Evolutionary conservation across 2,113 vertebrate species (phyloP).

Genomic region (Podarcis muralis): DNA sequence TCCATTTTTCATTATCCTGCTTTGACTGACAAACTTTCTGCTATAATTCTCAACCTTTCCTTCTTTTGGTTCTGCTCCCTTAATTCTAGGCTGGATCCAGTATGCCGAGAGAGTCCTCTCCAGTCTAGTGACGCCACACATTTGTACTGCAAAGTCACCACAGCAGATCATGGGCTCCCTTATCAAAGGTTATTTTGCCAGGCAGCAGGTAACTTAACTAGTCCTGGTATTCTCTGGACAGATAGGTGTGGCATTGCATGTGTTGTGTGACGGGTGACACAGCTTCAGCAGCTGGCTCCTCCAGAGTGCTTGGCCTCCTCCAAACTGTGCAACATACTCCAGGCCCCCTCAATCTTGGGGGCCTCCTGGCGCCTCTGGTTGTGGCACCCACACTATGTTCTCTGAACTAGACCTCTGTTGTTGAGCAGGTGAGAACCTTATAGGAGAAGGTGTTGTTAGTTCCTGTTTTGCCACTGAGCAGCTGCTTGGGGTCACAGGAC

Average conservation of each 20-base stretch:
- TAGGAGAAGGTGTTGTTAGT: too few relatives aligned
- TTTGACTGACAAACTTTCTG: background rate
- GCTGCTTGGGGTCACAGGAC: too few relatives aligned
- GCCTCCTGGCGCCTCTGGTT: too few relatives aligned
- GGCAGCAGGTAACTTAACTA: slow-evolving; percentile 86
- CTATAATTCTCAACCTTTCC: fast-evolving
- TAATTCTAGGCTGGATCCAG: slow-evolving; percentile 88
- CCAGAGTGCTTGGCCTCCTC: too few relatives aligned
- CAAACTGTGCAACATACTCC: too few relatives aligned
- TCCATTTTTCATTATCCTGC: background rate
- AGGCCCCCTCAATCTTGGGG: too few relatives aligned
- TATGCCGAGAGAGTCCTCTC: slow-evolving; percentile 92
- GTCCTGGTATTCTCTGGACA: background rate
- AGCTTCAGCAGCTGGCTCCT: too few relatives aligned
- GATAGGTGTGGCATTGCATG: background rate
- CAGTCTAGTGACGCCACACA: slow-evolving; percentile 88
- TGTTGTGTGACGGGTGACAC: too few relatives aligned
- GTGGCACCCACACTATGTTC: too few relatives aligned
- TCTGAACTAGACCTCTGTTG: too few relatives aligned
- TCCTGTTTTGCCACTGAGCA: too few relatives aligned
- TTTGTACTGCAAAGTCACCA: slow-evolving; percentile 93
- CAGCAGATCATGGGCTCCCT: slow-evolving; percentile 97
- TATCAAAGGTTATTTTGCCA: slow-evolving; percentile 93
- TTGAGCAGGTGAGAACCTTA: too few relatives aligned
- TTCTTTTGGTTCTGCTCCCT: fast-evolving